These are phyloP conservation scores for Germaria angustata DNA, from an alignment of 2,888 invertebrate genomes.

Conservation along the genomic window DNA sequence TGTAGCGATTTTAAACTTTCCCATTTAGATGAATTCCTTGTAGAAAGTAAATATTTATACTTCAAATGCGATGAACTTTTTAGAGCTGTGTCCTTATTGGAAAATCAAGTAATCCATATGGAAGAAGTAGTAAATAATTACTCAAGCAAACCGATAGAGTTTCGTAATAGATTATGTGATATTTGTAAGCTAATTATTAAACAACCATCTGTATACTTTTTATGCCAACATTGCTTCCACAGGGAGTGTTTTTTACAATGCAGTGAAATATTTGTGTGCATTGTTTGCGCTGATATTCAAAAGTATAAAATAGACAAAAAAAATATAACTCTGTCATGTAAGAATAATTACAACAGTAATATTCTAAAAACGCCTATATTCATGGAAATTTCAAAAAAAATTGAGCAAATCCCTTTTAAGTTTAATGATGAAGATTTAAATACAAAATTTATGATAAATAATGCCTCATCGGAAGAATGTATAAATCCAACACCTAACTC, in stretches of 20 bases:
- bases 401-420: background rate
- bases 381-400: background rate
- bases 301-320: background rate
- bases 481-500: too few relatives aligned
- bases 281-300: conserved; percentile 25
- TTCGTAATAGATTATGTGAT: conserved; percentile 71
- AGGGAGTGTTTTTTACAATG: conserved; percentile 68
- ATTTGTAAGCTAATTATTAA: conserved; percentile 69
- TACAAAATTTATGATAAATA: too few relatives aligned
- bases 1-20: conserved; percentile 13
- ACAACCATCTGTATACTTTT: conserved; percentile 70
- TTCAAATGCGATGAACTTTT: conserved; percentile 24
- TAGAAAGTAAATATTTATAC: conserved; percentile 23
- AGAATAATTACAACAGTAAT: background rate
- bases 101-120: background rate
- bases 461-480: too few relatives aligned
- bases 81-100: background rate
- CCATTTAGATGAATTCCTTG: conserved; percentile 36
- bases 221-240: conserved; percentile 74
- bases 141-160: conserved; percentile 71
- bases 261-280: conserved; percentile 10
- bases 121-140: conserved; percentile 25
- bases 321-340: background rate
- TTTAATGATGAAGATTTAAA: background rate
- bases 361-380: background rate